These are phyloP conservation scores for Phrynocephalus forsythii DNA, from an alignment of 2,797 vertebrate species.

Conservation along the genomic window DNA sequence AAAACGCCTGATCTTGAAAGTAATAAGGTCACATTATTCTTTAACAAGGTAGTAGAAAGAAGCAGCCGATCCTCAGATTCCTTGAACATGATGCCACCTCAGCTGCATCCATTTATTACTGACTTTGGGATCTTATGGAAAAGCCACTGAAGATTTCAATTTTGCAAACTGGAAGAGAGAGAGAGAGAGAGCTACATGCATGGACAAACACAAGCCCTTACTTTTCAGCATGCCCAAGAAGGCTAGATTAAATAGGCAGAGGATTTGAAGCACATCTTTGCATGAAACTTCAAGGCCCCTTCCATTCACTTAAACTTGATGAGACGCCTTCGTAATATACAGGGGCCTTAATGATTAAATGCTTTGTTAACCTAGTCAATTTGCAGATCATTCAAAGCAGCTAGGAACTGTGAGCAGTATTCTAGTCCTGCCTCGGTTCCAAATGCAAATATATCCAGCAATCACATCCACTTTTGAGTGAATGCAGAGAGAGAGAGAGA, in stretches of 20 bases:
- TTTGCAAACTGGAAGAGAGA: conserved; percentile 28
- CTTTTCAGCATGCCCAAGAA: background rate
- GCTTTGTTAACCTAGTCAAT: background rate
- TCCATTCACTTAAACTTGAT: conserved; percentile 1
- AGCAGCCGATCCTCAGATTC: background rate
- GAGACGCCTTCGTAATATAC: conserved; percentile 1
- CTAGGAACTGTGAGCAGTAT: conserved; percentile 27
- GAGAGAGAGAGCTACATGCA: background rate
- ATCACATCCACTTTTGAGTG: conserved; percentile 33
- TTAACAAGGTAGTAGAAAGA: conserved; percentile 32
- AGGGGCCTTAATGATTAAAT: conserved; percentile 21
- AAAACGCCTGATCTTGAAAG: background rate
- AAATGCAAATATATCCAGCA: conserved; percentile 47
- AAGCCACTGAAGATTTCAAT: background rate
- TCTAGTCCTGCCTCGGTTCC: background rate
- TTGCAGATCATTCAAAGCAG: conserved; percentile 35
- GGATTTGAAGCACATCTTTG: conserved; percentile 7
- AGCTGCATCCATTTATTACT: background rate
- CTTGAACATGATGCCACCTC: background rate
- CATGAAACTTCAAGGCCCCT: background rate
- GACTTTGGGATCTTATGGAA: background rate
- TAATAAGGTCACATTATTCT: conserved; percentile 16
- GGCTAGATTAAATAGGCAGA: background rate
- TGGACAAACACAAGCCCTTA: background rate
- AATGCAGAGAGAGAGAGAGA: background rate